Evolutionary conservation across 1,140 invertebrate genomes (phyloP).

Genomic region (Zophobas atratus): DNA sequence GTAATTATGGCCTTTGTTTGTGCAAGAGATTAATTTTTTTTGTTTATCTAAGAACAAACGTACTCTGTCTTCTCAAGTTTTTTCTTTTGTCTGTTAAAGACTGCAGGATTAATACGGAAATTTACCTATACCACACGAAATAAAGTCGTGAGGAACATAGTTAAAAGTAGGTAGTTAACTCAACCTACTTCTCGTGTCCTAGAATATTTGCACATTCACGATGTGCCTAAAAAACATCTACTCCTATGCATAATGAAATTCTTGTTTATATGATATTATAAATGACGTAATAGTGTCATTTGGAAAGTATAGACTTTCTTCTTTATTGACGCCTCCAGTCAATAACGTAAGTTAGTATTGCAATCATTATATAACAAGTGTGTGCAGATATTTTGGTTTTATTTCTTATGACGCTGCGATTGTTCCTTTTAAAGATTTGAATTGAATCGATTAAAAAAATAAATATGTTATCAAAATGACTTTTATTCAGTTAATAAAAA

Average conservation of each 20-base stretch:
- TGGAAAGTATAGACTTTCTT: constrained; percentile 33
- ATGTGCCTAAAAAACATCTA: constrained; percentile 8
- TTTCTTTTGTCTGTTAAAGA: not conserved
- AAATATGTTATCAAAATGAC: too few relatives aligned
- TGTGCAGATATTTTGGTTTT: not conserved
- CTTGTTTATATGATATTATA: constrained; percentile 10
- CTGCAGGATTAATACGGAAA: not conserved
- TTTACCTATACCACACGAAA: not conserved
- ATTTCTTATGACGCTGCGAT: too few relatives aligned
- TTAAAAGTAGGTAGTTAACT: not conserved
- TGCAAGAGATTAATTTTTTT: constrained; percentile 10
- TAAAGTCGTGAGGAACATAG: constrained; percentile 6
- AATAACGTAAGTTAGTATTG: not conserved
- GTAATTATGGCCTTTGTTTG: constrained; percentile 12
- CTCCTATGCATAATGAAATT: not conserved
- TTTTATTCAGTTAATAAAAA: too few relatives aligned
- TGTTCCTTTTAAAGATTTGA: too few relatives aligned
- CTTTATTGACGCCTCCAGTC: not conserved
- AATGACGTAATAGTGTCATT: constrained; percentile 11
- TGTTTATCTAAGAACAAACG: constrained; percentile 5
- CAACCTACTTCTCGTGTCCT: constrained; percentile 27
- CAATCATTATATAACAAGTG: constrained; percentile 5
- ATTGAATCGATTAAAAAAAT: too few relatives aligned
- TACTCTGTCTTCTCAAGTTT: not conserved
- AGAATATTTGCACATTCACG: constrained; percentile 37